Evolutionary conservation across 1,140 invertebrate species (phyloP).

Genomic region (Eueides isabella): DNA sequence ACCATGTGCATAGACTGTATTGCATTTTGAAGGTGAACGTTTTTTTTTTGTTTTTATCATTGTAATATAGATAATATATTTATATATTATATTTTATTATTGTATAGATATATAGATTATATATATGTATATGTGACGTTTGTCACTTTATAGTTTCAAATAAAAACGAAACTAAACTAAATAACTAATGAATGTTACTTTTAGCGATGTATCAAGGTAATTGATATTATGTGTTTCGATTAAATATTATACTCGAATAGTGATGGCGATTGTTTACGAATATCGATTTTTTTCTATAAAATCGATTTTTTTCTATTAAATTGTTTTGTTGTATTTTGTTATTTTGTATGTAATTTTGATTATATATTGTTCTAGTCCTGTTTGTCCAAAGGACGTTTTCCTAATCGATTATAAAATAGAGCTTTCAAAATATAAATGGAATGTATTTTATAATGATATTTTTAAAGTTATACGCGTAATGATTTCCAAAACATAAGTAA

Average conservation of each 20-base stretch:
- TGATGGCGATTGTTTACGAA: slow-evolving; percentile 5
- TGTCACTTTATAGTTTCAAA: slow-evolving; percentile 25
- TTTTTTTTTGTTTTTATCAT: slow-evolving; percentile 52
- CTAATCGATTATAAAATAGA: background rate
- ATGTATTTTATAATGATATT: background rate
- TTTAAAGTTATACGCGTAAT: too few relatives aligned
- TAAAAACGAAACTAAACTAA: slow-evolving; percentile 11
- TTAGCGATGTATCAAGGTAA: slow-evolving; percentile 30
- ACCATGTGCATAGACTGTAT: slow-evolving; percentile 74
- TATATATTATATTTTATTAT: slow-evolving; percentile 14
- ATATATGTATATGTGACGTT: slow-evolving; percentile 38
- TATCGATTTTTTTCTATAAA: background rate
- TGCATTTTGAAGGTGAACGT: slow-evolving; percentile 70
- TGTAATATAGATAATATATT: slow-evolving; percentile 23
- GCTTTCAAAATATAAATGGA: too few relatives aligned
- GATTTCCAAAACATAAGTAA: too few relatives aligned
- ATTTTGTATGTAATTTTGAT: background rate
- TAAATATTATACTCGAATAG: slow-evolving; percentile 11
- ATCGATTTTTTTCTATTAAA: background rate
- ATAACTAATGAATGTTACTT: slow-evolving; percentile 27
- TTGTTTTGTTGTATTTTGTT: background rate
- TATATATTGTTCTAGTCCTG: background rate
- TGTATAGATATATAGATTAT: slow-evolving; percentile 31
- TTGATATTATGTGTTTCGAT: slow-evolving; percentile 29
- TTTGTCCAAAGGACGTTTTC: background rate